Evolutionary conservation across 2,113 vertebrate genomes (phyloP), one percentile per base, ranked within the genome.

Genomic region (Redunca redunca): DNA sequence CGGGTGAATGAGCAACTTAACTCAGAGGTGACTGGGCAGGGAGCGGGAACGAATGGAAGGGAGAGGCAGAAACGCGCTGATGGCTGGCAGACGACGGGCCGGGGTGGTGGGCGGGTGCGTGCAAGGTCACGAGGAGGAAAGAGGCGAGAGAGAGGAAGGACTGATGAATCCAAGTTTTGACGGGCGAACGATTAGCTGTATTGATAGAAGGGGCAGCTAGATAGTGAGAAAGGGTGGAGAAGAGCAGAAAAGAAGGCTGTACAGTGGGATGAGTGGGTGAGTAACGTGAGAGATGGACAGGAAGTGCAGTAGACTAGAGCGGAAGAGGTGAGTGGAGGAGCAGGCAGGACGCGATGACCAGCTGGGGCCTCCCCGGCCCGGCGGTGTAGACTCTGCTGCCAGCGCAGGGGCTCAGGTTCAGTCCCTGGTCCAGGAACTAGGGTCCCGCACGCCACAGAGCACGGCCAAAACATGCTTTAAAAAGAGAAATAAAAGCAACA

Each of bases 131-230:
- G 85, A 64, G 10, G 50, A 58, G n/a, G 7, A 25, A 53, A 33
- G 5, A 14, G 12, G 1, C 0, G 7, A 57, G 52, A 57, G 82
- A 40, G 52, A 23, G 28, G 19, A 16, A 26, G 12, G 19, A 4
- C 0, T 0, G 19, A 1, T 0, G 3, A 28, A 23, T 1, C 2
- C 10, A 43, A 8, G 28, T 12, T 40, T 17, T 33, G 60, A 11
- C 1, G 53, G 23, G 2, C 26, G 71, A 25, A 3, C 1, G 53
- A 25, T 33, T 3, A 16, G 67, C 50, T 7, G 3, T 19, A 3
- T 3, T 2, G 46, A 48, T 2, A 89, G 15, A 55, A 28, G 30
- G 43, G 16, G 30, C 1, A 6, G 64, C 28, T 6, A 25, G 85
- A 16, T 1, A 26, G 23, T 1, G 4, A 52, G 62, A 28, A 55